Evolutionary conservation across 2,888 invertebrate species (phyloP), one percentile per base, ranked within the genome.

Genomic region (Lucinisca nassula): DNA sequence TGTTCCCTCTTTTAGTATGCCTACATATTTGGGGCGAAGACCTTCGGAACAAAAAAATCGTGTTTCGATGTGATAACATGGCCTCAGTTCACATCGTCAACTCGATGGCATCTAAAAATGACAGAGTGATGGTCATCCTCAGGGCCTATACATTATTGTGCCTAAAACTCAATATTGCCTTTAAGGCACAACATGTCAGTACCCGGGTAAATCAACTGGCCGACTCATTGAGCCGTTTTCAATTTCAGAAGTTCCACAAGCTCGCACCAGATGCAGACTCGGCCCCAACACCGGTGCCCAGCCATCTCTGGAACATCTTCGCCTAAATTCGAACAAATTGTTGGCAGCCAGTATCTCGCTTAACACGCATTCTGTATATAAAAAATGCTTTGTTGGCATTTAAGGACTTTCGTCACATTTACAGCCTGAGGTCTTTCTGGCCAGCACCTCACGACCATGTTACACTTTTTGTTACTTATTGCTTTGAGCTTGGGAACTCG

Each of bases 301-400:
- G 10, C 37, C 73, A 73, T 24, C 84, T 84, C 6, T 84, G 84
- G 84, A 32, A 75, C 21, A 79, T 85, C 6, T 85, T 78, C 49
- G 38, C 8, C 10, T 14, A 38, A 17, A 70, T 38, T 30, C 81
- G 40, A 49, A 70, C 51, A n/a, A 30, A 40, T 32, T 84, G 49
- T 17, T 84, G 32, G 21, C 17, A 17, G 30, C 75, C 0, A 73
- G 79, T 30, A 21, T 84, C 0, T 32, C 84, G 0, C 8, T 8
- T 17, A 80, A 84, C 38, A 70, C 80, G 3, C 37, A 72, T 38
- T 14, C 37, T 27, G 37, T 58, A 0, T 86, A 82, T 38, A n/a
- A 51, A 73, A 17, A 75, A 51, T 38, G 67, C 78, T 35, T 17
- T 85, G 4, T 45, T 17, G 17, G 27, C 78, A 21, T 82, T 76